Percentiles rank a stretch among this genome's conserved stretches.
phyloP scores from a whole-genome alignment of 2,113 vertebrate genomes.

The Halichoerus grypus region DNA sequence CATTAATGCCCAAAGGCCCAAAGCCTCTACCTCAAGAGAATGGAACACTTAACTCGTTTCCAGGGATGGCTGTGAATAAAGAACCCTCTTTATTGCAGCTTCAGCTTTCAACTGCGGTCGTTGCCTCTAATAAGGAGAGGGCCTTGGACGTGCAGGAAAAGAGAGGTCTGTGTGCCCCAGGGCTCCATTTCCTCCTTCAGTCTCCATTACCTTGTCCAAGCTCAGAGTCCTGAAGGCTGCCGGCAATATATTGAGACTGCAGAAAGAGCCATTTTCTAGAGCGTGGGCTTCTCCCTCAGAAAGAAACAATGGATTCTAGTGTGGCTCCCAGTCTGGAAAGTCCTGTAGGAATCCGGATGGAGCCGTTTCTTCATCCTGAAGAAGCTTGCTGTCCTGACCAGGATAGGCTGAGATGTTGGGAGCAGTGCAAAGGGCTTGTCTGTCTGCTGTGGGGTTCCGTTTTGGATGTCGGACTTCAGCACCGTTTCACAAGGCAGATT shows the following conservation, averaged over 20 bases:
- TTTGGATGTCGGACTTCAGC: neutral
- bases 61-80: conserved; percentile 24
- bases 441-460: neutral
- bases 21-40: conserved; percentile 45
- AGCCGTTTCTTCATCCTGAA: neutral
- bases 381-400: neutral
- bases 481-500: neutral
- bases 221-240: conserved; percentile 23
- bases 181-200: neutral
- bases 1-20: conserved; percentile 45
- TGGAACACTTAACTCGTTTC: conserved; percentile 15
- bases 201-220: neutral
- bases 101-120: neutral
- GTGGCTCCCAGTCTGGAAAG: neutral
- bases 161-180: neutral
- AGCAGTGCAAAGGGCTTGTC: neutral
- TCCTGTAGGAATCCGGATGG: neutral
- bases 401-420: neutral
- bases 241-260: neutral
- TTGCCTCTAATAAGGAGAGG: neutral
- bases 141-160: neutral
- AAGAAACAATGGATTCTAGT: neutral
- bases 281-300: neutral
- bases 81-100: neutral
- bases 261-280: neutral